phyloP scores from a whole-genome alignment of 2,888 invertebrate species.

The Drosophila emarginata region DNA sequence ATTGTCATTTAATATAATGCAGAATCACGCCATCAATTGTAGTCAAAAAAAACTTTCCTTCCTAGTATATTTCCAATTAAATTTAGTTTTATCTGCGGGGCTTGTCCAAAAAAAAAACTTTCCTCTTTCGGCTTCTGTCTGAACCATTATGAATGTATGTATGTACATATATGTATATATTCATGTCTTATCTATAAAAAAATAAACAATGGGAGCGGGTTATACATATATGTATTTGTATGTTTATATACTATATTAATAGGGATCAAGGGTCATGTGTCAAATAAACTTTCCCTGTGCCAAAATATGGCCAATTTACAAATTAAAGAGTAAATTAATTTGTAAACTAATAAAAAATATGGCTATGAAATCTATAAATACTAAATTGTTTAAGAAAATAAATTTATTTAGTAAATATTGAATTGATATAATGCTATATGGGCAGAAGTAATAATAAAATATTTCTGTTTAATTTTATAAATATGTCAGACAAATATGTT shows the following conservation, averaged over 20 bases:
- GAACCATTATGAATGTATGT: not conserved
- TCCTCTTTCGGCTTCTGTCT: constrained; percentile 1
- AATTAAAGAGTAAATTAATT: not conserved
- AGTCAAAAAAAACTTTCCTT: constrained; percentile 3
- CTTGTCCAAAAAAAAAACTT: constrained; percentile 1
- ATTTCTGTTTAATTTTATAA: no score
- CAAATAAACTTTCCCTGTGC: not conserved
- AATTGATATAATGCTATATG: no score
- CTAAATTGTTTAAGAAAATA: no score
- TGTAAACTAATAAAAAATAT: not conserved
- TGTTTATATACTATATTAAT: not conserved
- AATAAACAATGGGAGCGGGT: constrained; percentile 1
- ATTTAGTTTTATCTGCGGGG: not conserved
- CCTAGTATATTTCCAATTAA: not conserved
- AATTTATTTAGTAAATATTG: no score
- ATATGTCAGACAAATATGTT: no score
- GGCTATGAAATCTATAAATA: no score
- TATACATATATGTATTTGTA: not conserved
- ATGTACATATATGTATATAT: no score
- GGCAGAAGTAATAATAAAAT: no score
- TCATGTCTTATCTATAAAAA: not conserved
- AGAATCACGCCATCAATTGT: not conserved
- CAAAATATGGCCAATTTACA: not conserved
- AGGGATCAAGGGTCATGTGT: not conserved
- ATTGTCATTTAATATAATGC: not conserved